A percentile compares a stretch with the other conserved stretches of the same genome.
Evolutionary conservation across 2,888 invertebrate species (phyloP).

Genomic region (Aspidiotus rigidus): DNA sequence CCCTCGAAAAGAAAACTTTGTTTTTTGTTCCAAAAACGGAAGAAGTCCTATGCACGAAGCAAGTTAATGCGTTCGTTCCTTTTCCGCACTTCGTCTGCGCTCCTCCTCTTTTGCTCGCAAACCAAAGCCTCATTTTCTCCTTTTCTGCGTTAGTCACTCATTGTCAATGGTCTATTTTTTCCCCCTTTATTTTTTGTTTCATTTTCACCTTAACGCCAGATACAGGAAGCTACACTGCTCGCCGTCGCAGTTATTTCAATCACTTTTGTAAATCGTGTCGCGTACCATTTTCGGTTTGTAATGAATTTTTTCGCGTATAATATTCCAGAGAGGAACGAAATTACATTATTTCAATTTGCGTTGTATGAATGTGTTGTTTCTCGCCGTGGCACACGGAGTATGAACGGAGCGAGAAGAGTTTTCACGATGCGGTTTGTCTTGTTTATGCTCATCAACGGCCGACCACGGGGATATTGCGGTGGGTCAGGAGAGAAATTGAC

Average conservation of each 20-base stretch:
- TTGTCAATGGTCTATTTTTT: neutral
- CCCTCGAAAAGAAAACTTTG: constrained; percentile 24
- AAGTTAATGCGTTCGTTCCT: constrained; percentile 24
- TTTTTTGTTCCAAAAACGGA: constrained; percentile 23
- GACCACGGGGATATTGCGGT: too few species aligned
- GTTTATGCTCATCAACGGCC: too few species aligned
- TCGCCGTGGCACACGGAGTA: neutral
- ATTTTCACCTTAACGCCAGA: too few species aligned
- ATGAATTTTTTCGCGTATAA: neutral
- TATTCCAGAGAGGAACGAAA: neutral
- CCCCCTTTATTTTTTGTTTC: too few species aligned
- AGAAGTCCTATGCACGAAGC: constrained; percentile 32
- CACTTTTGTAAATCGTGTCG: constrained; percentile 1
- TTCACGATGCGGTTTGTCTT: neutral
- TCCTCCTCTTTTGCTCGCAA: neutral
- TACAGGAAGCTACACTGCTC: neutral
- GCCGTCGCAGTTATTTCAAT: neutral
- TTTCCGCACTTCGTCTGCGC: neutral
- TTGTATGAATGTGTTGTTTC: neutral
- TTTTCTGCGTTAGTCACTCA: neutral
- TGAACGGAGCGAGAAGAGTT: neutral
- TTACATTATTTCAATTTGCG: neutral
- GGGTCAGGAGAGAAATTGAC: too few species aligned
- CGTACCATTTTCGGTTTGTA: constrained; percentile 4
- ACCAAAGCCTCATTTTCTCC: neutral